These are phyloP conservation scores for Magallana gigas DNA, from an alignment of 1,140 invertebrate genomes.

Conservation along the genomic window DNA sequence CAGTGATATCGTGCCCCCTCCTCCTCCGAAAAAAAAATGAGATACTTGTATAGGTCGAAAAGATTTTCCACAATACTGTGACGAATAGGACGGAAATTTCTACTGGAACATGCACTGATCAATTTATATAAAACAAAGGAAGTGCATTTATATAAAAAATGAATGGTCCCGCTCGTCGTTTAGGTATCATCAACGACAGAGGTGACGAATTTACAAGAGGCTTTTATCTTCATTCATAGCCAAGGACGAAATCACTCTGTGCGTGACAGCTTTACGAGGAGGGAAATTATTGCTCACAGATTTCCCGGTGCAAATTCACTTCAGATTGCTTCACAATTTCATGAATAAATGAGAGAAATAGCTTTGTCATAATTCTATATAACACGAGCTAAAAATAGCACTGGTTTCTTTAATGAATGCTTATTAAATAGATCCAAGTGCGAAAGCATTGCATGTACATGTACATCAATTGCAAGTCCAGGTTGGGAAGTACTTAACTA, in stretches of 20 bases:
- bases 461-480: no score
- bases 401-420: no score
- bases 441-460: no score
- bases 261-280: conserved; percentile 20
- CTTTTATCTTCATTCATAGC: not conserved
- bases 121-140: conserved; percentile 14
- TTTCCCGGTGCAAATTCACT: conserved; percentile 17
- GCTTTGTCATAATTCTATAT: no score
- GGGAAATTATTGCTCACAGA: not conserved
- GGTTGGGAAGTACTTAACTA: no score
- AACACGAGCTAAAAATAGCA: no score
- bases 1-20: no score
- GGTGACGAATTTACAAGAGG: not conserved
- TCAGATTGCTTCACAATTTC: conserved; percentile 1
- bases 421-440: no score
- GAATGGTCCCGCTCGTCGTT: no score
- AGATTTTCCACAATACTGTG: not conserved
- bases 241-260: conserved; percentile 1
- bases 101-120: not conserved
- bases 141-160: conserved; percentile 23
- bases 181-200: not conserved
- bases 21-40: no score
- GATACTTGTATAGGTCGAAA: no score
- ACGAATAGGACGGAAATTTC: not conserved
- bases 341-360: not conserved